Evolutionary conservation across 2,888 invertebrate species (phyloP).

Genomic region (Teleogryllus oceanicus): DNA sequence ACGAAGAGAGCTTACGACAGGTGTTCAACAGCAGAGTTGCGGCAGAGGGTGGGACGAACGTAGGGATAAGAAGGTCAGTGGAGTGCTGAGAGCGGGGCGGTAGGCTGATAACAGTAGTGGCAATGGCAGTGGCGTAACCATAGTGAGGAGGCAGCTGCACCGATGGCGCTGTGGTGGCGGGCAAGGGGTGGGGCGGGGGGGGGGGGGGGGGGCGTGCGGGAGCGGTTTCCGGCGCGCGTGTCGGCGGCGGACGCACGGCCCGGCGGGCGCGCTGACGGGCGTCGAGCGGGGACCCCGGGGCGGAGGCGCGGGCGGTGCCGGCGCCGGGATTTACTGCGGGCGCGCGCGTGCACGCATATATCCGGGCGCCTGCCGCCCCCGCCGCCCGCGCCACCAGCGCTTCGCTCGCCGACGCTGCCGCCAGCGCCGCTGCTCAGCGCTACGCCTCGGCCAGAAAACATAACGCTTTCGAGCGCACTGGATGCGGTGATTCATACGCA

Average conservation of each 20-base stretch:
- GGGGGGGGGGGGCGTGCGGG: not conserved
- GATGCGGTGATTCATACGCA: too few relatives aligned
- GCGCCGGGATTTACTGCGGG: conserved; percentile 48
- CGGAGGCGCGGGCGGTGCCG: conserved; percentile 44
- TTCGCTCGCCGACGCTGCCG: not conserved
- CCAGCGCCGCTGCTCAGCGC: not conserved
- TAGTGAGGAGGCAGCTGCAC: not conserved
- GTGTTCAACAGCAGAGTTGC: too few relatives aligned
- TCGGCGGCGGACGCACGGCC: not conserved
- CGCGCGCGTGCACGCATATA: conserved; percentile 32
- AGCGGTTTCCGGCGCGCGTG: not conserved
- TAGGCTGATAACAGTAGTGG: too few relatives aligned
- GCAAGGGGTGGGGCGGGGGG: not conserved
- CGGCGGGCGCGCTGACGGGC: conserved; percentile 5
- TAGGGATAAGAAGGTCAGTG: too few relatives aligned
- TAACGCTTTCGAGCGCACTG: too few relatives aligned
- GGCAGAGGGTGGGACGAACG: too few relatives aligned
- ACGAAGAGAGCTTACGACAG: too few relatives aligned
- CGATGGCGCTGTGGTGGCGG: not conserved
- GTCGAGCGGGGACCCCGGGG: conserved; percentile 12
- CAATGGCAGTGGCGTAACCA: not conserved
- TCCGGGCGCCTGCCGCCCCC: not conserved
- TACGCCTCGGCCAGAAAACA: too few relatives aligned
- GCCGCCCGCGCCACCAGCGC: not conserved
- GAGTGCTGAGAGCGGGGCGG: too few relatives aligned